Base-by-base conservation (phyloP, 2,888 invertebrate species). In the Galerucella pusilla region DNA sequence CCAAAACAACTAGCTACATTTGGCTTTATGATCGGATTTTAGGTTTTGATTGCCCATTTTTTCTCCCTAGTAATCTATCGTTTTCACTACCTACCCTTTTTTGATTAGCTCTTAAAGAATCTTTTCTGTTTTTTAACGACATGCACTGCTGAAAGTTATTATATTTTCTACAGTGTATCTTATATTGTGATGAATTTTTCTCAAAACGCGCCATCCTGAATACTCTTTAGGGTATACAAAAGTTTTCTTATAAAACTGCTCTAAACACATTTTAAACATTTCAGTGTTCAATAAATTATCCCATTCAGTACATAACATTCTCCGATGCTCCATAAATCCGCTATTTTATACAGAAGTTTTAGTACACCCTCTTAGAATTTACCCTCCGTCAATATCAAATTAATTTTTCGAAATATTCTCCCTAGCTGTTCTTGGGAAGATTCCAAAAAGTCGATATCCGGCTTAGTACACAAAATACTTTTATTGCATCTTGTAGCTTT, bases 241-340 rank as follows among this genome's bases (percentile, higher is more conserved):
- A 64, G 46, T 20, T 65, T 65, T 65, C 46, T 65, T 3, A 46
- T 65, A 46, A 65, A 65, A 65, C 42, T 16, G 16, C 46, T 45
- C 25, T 65, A 46, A 65, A 65, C 46, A 65, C 64, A 65, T 65
- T 46, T 64, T 64, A 45, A 64, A 64, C 45, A 42, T 46, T 65
- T 65, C 46, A 65, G 11, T 65, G 46, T 65, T 65, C 46, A 65
- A 65, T 65, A 65, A 65, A 65, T 65, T 65, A 65, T 46, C 64
- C 20, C 16, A 46, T 65, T 65, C 46, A 20, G 46, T 46, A 65
- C 64, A 65, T 65, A 65, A 65, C 45, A 65, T 46, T 46, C 25
- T 65, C 20, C 16, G 46, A 46, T 65, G 46, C 64, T 20, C 46
- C 20, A 65, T 65, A 45, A 65, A 65, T 65, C 46, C 20, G n/a